Percentiles rank a stretch among this genome's conserved stretches.
Conservation (phyloP, 2,797 vertebrate species). For the Melanotaenia maccullochi region DNA sequence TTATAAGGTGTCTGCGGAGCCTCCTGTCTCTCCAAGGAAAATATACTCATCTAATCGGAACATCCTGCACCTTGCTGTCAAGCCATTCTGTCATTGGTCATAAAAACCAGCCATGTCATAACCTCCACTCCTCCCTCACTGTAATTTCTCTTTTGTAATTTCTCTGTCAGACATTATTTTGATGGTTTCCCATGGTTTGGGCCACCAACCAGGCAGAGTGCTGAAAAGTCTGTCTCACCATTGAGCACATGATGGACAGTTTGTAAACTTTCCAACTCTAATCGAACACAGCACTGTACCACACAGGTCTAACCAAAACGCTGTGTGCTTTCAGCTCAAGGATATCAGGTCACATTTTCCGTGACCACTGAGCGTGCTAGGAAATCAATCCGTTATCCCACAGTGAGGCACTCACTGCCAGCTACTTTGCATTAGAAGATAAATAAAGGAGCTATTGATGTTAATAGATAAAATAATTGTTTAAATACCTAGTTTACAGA, state of each 20-base stretch:
- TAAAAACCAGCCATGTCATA: constrained; percentile 47
- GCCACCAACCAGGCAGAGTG: constrained; percentile 18
- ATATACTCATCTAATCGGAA: constrained; percentile 67
- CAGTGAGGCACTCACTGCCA: constrained; percentile 53
- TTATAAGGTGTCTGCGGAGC: constrained; percentile 48
- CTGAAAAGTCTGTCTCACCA: constrained; percentile 2
- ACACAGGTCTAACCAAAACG: constrained; percentile 30
- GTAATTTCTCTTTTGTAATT: constrained; percentile 43
- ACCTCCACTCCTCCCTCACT: constrained; percentile 57
- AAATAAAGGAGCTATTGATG: constrained; percentile 57
- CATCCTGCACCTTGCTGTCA: constrained; percentile 53
- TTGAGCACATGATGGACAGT: not conserved
- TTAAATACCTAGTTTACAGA: constrained; percentile 53
- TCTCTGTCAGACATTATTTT: constrained; percentile 41
- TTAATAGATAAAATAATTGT: constrained; percentile 70
- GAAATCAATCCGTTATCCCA: constrained; percentile 63
- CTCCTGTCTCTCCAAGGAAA: constrained; percentile 53
- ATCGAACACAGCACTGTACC: constrained; percentile 3
- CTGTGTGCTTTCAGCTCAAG: constrained; percentile 50
- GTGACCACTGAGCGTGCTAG: constrained; percentile 26
- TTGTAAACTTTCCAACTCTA: not conserved
- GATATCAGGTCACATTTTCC: constrained; percentile 49
- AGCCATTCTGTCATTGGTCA: constrained; percentile 60
- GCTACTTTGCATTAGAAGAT: constrained; percentile 72
- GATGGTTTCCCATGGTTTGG: constrained; percentile 28